These are phyloP conservation scores for Phoebastria nigripes DNA, from an alignment of 2,797 vertebrate species.

Conservation along the genomic window DNA sequence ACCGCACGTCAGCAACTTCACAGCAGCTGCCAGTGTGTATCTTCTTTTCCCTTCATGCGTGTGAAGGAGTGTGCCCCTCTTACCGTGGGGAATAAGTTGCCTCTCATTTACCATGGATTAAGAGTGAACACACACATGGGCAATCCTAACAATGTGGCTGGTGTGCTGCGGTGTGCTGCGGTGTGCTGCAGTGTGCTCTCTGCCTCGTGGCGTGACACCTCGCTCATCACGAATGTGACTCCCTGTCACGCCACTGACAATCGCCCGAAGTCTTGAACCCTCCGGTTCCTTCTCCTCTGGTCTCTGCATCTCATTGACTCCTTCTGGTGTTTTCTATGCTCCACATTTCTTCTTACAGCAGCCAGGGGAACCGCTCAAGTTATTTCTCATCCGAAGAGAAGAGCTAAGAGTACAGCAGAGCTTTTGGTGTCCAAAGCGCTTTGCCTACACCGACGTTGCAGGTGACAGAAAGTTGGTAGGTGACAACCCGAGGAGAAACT, in stretches of 20 bases:
- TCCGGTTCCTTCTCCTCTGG: not conserved
- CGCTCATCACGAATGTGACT: not conserved
- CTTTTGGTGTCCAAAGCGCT: not conserved
- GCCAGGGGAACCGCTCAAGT: not conserved
- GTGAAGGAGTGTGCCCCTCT: fast-evolving
- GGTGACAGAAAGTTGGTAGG: not conserved
- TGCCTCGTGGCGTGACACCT: not conserved
- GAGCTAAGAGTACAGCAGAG: not conserved
- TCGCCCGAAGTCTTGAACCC: not conserved
- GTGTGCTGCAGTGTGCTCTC: not conserved
- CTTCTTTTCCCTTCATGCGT: not conserved
- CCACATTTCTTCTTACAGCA: not conserved
- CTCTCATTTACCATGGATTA: not conserved
- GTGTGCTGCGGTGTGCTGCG: not conserved
- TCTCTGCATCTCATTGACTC: not conserved
- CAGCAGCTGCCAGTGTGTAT: not conserved
- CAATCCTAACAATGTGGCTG: not conserved
- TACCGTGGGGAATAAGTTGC: not conserved
- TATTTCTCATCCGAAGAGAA: not conserved
- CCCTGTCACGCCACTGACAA: not conserved
- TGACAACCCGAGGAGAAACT: not conserved
- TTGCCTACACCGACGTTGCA: not conserved
- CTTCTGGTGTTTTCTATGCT: not conserved
- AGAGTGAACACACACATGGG: not conserved
- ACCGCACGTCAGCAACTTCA: not conserved